These are phyloP conservation scores for silkworm (Bombyx mori) DNA, from an alignment of 1,140 invertebrate genomes.

Conservation along the genomic window ASM3026992v2 NC_085110.1:12782501-12783000, in stretches of 20 bases:
- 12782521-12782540: too few species aligned
- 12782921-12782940: conserved; percentile 50
- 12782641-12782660: conserved; percentile 49
- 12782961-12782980: conserved; percentile 58
- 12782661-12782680: conserved; percentile 54
- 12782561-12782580: neutral
- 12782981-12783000: conserved; percentile 43
- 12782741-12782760: conserved; percentile 50
- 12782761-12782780: conserved; percentile 53
- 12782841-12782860: conserved; percentile 1
- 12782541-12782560: too few species aligned
- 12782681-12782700: conserved; percentile 51
- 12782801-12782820: neutral
- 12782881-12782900: conserved; percentile 53
- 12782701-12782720: conserved; percentile 44
- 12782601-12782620: conserved; percentile 18
- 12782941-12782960: conserved; percentile 57
- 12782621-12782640: conserved; percentile 48
- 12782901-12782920: conserved; percentile 49
- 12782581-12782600: conserved; percentile 8
- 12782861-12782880: conserved; percentile 58
- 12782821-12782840: too few species aligned
- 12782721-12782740: conserved; percentile 52
- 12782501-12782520: neutral
- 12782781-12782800: conserved; percentile 49